Evolutionary conservation across 2,888 invertebrate genomes (phyloP), one percentile per base, ranked within the genome.

Genomic region (Heliconius hortense): DNA sequence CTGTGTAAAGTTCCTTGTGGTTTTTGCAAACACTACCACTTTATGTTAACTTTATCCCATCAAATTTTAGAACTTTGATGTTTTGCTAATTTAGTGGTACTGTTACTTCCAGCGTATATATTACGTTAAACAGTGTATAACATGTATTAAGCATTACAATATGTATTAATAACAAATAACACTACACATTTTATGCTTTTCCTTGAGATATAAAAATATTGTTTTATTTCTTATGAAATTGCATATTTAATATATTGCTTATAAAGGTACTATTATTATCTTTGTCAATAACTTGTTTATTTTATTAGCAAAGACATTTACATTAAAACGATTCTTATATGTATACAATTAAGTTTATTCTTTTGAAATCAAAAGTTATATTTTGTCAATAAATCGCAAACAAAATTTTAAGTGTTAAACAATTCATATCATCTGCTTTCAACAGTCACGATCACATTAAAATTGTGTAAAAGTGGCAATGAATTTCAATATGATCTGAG

Each of bases 1-100:
- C 86, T 84, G 84, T 83, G 84, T 82, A 86, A 89, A 90, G 84
- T 89, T 89, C 84, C 87, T 88, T 87, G 88, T 82, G 90, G 91
- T 89, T 90, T 90, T 90, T 88, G 84, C 84, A 84, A 88, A 88
- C 86, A 82, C 82, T 86, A 82, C 80, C 81, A 81, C 80, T 81
- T 82, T 81, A 81, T 82, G 81, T 82, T 83, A 86, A 87, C 84
- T 86, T 84, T 83, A 82, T 80, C 84, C 81, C 83, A 85, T 85
- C 83, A 79, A 85, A 86, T 86, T 81, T 79, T 75, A 74, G 74
- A 31, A 74, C 74, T 74, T 74, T 39, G 68, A 73, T 74, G 74
- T 78, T 77, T 79, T 78, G 70, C 69, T 73, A 78, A 78, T 80
- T 79, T 78, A 77, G 72, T 72, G 73, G 68, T 35, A 8, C 77